A percentile compares a stretch with the other conserved stretches of the same genome.
Evolutionary conservation across 1,140 invertebrate species (phyloP).

Genomic region (Aphelinus atriplicis): DNA sequence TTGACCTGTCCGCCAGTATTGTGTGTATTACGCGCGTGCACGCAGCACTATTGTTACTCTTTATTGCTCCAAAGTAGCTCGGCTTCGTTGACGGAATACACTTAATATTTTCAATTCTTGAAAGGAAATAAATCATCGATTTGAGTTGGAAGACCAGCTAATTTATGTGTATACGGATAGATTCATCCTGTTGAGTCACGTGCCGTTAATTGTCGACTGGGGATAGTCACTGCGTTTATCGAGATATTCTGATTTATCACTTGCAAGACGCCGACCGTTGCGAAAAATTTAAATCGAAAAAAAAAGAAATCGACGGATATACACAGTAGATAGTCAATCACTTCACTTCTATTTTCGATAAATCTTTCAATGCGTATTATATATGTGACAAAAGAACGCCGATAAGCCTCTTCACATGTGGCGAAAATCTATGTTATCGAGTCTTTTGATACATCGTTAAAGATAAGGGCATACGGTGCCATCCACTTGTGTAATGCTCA

Average conservation of each 20-base stretch:
- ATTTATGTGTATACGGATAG: no score
- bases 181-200: no score
- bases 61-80: no score
- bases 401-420: neutral
- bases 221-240: no score
- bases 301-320: neutral
- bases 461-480: conserved; percentile 35
- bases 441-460: conserved; percentile 50
- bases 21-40: conserved; percentile 30
- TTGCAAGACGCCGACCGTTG: no score
- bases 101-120: no score
- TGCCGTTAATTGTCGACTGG: no score
- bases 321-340: conserved; percentile 2
- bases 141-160: no score
- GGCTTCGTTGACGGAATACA: no score
- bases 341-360: neutral
- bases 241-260: no score
- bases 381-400: conserved; percentile 11
- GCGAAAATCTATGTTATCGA: conserved; percentile 47
- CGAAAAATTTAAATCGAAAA: no score
- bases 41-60: neutral
- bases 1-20: conserved; percentile 41
- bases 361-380: neutral
- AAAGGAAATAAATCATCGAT: no score
- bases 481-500: conserved; percentile 16